Evolutionary conservation across 2,797 vertebrate species (phyloP), one percentile per base, ranked within the genome.

Genomic region (Urocyon cinereoargenteus): DNA sequence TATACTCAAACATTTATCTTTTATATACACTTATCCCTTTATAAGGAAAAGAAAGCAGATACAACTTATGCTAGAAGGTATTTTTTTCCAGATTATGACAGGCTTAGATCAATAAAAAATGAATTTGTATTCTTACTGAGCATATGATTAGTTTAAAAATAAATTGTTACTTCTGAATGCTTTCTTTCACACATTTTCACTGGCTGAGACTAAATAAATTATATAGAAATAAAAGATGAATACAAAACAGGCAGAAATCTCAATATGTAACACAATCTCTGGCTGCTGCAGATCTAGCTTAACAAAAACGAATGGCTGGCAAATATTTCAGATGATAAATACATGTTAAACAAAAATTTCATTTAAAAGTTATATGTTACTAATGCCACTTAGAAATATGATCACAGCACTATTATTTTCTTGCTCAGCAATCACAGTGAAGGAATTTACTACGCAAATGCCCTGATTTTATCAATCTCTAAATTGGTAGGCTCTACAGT

Each of bases 51-150:
- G 31, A 96, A 84, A 86, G 34, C 10, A 92, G 40, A 91, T 53
- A n/a, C 4, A 84, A 82, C 21, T 78, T 86, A 24, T 94, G 92
- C 18, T 94, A 59, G 94, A 91, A 49, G 10, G 1, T 40, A 68
- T 73, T 81, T 90, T 45, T 85, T 96, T 66, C 72, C 61, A 31
- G 49, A 70, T 19, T 68, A 79, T 81, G 49, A 68, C n/a, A 91
- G n/a, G 34, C 7, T 94, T 86, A 79, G 57, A 92, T 94, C 55
- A 94, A 95, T 86, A 85, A 87, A 93, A 70, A 95, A 86, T 53
- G 24, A 97, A 84, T 86, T 86, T 84, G 21, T 28, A 97, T 70
- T 79, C 28, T 96, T 87, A 93, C 13, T 64, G 10, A 61, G 8
- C 6, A 73, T 49, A 97, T 57, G 6, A 88, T 72, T 96, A 55